These are phyloP conservation scores for Mesorhabditis spiculigera DNA, from an alignment of 2,888 invertebrate species.

Conservation along the genomic window DNA sequence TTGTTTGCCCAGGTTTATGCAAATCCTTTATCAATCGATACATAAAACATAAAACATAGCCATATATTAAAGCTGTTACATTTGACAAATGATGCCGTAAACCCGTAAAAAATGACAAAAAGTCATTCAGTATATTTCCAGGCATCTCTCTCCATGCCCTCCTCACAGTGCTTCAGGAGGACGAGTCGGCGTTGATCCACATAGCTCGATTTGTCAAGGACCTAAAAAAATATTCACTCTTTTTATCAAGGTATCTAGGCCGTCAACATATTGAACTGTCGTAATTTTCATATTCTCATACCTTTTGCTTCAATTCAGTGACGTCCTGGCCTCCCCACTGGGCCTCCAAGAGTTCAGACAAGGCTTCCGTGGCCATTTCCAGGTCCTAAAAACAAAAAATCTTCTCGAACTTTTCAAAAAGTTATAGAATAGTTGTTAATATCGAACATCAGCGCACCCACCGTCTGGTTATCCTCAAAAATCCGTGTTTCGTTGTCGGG, in stretches of 20 bases:
- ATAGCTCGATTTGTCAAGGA: conserved; percentile 71
- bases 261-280: no score
- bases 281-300: conserved; percentile 58
- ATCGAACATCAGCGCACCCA: neutral
- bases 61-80: no score
- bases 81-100: no score
- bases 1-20: no score
- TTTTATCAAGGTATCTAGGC: no score
- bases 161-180: conserved; percentile 91
- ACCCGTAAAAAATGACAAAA: no score
- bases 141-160: conserved; percentile 96
- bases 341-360: conserved; percentile 94
- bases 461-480: conserved; percentile 72
- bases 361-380: conserved; percentile 91
- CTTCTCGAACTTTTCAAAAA: conserved; percentile 8
- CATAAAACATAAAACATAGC: no score
- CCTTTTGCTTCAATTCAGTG: conserved; percentile 95
- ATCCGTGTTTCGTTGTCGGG: conserved; percentile 98
- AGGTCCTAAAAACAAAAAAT: conserved; percentile 68
- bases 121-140: conserved; percentile 71
- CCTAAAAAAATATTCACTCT: conserved; percentile 23
- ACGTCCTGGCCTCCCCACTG: conserved; percentile 95
- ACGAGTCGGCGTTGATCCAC: conserved; percentile 95
- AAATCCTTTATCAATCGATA: no score
- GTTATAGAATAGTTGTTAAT: no score